A percentile compares a stretch with the other conserved stretches of the same genome.
These are phyloP conservation scores for Lithobates pipiens DNA, from an alignment of 2,797 vertebrate species.

Conservation along the genomic window DNA sequence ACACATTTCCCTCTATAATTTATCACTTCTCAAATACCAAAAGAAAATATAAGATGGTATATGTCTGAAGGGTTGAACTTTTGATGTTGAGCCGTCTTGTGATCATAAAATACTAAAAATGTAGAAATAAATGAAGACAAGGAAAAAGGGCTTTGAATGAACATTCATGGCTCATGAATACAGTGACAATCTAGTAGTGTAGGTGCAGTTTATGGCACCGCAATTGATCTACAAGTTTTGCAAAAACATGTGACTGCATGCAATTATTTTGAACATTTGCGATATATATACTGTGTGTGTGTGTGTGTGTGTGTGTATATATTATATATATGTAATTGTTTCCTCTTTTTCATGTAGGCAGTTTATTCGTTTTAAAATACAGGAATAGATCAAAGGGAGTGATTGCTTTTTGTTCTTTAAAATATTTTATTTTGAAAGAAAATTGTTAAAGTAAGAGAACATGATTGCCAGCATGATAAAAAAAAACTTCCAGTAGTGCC, in stretches of 20 bases:
- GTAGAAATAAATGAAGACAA: constrained; percentile 35
- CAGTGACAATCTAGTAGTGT: not conserved
- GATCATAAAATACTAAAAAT: constrained; percentile 45
- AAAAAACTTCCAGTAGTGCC: too few species aligned
- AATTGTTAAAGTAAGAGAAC: too few species aligned
- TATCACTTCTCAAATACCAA: constrained; percentile 51
- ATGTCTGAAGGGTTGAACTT: constrained; percentile 48
- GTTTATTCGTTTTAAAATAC: not conserved
- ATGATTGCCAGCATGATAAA: too few species aligned
- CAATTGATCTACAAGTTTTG: not conserved
- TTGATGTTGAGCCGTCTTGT: constrained; percentile 33
- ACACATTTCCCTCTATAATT: constrained; percentile 56
- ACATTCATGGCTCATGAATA: constrained; percentile 2
- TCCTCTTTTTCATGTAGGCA: too few species aligned
- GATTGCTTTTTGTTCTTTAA: not conserved
- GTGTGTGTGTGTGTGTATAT: too few species aligned
- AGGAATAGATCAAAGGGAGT: not conserved
- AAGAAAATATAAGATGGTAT: constrained; percentile 50
- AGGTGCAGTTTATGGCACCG: not conserved
- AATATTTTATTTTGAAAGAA: too few species aligned
- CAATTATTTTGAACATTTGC: too few species aligned
- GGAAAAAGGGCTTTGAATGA: constrained; percentile 4
- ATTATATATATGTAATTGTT: too few species aligned
- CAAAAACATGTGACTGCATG: not conserved
- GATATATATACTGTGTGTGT: too few species aligned